phyloP scores from a whole-genome alignment of 2,113 vertebrate species.

The Takifugu bimaculatus region DNA sequence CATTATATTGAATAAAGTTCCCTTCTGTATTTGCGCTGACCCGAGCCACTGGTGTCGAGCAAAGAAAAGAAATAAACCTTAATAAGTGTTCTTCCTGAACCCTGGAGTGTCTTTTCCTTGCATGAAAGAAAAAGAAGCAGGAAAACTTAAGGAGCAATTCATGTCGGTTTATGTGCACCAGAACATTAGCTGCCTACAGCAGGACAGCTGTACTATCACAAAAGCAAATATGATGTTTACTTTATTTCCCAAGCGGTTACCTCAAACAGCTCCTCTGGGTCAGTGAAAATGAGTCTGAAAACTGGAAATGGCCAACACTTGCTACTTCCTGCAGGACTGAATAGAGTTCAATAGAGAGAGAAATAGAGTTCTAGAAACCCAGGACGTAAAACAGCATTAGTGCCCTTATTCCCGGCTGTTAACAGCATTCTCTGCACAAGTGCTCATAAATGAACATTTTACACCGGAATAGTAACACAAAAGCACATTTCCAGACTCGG shows the following conservation, averaged over 20 bases:
- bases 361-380: not conserved
- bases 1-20: slow-evolving; percentile 40
- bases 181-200: slow-evolving; percentile 27
- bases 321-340: too few relatives aligned
- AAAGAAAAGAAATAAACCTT: slow-evolving; percentile 37
- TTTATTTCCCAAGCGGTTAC: slow-evolving; percentile 26
- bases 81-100: slow-evolving; percentile 49
- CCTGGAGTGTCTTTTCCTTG: slow-evolving; percentile 21
- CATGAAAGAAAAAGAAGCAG: slow-evolving; percentile 8
- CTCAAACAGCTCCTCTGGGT: slow-evolving; percentile 29
- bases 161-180: slow-evolving; percentile 8
- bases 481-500: slow-evolving; percentile 8
- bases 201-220: slow-evolving; percentile 16
- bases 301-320: too few relatives aligned
- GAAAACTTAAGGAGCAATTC: slow-evolving; percentile 9
- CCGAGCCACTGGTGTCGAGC: slow-evolving; percentile 34
- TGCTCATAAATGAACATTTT: slow-evolving; percentile 34
- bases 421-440: slow-evolving; percentile 26
- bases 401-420: slow-evolving; percentile 40
- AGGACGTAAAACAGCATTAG: slow-evolving; percentile 9
- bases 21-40: slow-evolving; percentile 27
- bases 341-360: not conserved
- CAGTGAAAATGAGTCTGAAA: slow-evolving; percentile 6
- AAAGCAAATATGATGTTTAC: slow-evolving; percentile 28
- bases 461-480: slow-evolving; percentile 17